These are phyloP conservation scores for Reinhardtius hippoglossoides DNA, from an alignment of 2,113 vertebrate species.

Conservation along the genomic window DNA sequence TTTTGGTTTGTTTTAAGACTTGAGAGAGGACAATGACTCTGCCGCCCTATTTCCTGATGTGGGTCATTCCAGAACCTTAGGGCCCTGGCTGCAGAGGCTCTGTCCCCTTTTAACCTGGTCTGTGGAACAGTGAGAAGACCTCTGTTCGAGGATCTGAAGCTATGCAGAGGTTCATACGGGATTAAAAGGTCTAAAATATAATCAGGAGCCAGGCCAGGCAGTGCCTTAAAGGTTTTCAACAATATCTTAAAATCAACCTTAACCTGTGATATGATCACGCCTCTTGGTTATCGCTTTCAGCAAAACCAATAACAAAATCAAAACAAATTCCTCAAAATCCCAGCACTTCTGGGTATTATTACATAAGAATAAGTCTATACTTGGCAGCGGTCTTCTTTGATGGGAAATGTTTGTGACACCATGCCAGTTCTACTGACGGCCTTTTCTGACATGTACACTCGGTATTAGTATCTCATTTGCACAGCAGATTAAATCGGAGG, in stretches of 20 bases:
- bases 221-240: neutral
- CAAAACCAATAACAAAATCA: neutral
- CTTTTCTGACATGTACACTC: conserved; percentile 36
- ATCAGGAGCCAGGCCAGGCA: neutral
- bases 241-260: neutral
- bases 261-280: too few species aligned
- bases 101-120: neutral
- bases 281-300: neutral
- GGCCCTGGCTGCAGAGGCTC: neutral
- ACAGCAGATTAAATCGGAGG: conserved; percentile 69
- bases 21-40: too few species aligned
- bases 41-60: too few species aligned
- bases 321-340: neutral
- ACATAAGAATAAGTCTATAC: conserved; percentile 11
- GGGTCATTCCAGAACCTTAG: neutral
- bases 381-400: conserved; percentile 15
- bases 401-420: conserved; percentile 18
- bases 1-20: too few species aligned
- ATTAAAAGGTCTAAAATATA: neutral
- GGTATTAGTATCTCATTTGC: conserved; percentile 61
- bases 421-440: conserved; percentile 12
- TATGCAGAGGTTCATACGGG: neutral
- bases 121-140: neutral
- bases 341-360: conserved; percentile 15
- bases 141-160: neutral